These are phyloP conservation scores for Lepus europaeus DNA, from an alignment of 2,113 vertebrate species.

Conservation along the genomic window DNA sequence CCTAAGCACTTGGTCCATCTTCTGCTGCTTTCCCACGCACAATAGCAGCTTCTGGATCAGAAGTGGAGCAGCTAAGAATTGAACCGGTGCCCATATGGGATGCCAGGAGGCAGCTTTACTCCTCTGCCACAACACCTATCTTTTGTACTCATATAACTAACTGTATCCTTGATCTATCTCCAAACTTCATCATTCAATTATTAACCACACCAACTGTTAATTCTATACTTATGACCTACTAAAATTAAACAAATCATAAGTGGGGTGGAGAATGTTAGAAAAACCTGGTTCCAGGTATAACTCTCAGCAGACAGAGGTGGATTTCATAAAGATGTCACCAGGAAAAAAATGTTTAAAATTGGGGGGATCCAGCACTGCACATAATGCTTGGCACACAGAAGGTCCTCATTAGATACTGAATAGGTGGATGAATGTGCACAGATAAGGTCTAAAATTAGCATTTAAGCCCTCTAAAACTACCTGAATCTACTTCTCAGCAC, in stretches of 20 bases:
- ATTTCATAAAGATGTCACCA: conserved; percentile 22
- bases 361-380: no score
- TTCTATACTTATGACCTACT: neutral
- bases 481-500: neutral
- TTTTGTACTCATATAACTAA: neutral
- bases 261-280: neutral
- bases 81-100: no score
- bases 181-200: conserved; percentile 41
- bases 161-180: neutral
- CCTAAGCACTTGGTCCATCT: no score
- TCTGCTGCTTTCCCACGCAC: no score
- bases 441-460: neutral
- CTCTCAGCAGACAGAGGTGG: neutral
- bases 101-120: no score
- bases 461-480: neutral
- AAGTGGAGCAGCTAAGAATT: no score
- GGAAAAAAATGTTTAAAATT: neutral
- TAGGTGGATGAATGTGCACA: neutral
- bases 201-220: neutral
- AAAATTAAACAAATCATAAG: conserved; percentile 11
- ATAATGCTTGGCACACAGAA: no score
- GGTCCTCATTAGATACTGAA: neutral
- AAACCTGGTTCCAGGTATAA: neutral
- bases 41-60: no score
- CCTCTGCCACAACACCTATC: neutral